A percentile compares a stretch with the other conserved stretches of the same genome.
Conservation (phyloP, 1,140 invertebrate species). For the Drosophila suzukii region DNA sequence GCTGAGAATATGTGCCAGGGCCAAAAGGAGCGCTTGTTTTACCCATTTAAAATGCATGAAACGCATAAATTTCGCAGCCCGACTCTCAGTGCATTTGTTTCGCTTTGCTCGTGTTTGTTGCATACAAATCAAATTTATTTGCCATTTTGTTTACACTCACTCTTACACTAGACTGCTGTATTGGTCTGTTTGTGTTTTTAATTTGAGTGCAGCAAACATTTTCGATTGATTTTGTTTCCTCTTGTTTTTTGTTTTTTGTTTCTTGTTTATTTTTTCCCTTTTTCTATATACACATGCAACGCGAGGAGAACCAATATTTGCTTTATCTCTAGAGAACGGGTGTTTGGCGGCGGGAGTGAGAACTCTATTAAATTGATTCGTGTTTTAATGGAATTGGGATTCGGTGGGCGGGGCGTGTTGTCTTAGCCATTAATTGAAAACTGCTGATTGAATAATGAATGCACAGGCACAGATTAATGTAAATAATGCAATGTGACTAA, state of each 20-base stretch:
- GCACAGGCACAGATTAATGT: constrained; percentile 24
- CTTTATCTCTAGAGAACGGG: constrained; percentile 28
- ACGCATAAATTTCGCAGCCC: constrained; percentile 31
- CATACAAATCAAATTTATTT: constrained; percentile 71
- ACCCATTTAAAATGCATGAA: constrained; percentile 36
- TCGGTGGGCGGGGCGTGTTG: constrained; percentile 24
- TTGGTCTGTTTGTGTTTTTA: constrained; percentile 61
- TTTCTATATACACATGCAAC: constrained; percentile 17
- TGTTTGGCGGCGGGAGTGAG: background rate
- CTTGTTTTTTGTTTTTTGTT: background rate
- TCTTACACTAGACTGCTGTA: constrained; percentile 36
- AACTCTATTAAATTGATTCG: constrained; percentile 53
- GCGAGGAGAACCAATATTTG: constrained; percentile 41
- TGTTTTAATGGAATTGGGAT: constrained; percentile 47
- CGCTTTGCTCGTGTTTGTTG: constrained; percentile 24
- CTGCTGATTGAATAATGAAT: constrained; percentile 48
- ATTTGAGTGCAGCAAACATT: constrained; percentile 68
- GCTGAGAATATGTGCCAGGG: constrained; percentile 46
- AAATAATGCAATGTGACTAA: constrained; percentile 20
- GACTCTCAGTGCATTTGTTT: constrained; percentile 22
- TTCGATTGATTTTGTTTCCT: constrained; percentile 49
- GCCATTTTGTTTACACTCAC: constrained; percentile 62
- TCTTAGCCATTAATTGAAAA: constrained; percentile 52
- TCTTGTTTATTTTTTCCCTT: background rate
- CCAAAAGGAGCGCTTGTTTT: constrained; percentile 22